Conservation (phyloP, 2,888 invertebrate genomes). For the Zelleria hepariella region DNA sequence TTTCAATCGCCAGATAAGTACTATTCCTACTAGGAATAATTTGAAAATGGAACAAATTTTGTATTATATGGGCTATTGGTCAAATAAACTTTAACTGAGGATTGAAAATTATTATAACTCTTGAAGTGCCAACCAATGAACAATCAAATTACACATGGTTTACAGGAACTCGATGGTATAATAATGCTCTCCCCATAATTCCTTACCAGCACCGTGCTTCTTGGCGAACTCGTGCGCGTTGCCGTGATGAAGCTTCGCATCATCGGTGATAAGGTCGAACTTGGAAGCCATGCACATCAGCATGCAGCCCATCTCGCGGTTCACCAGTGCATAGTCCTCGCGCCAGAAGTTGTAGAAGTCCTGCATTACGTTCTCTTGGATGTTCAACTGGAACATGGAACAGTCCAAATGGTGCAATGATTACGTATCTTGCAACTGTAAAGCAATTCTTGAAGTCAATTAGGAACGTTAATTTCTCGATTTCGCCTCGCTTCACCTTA, state of each 20-base stretch:
- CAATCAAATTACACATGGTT: too few species aligned
- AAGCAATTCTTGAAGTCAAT: too few species aligned
- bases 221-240: conserved; percentile 51
- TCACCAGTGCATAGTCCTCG: conserved; percentile 46
- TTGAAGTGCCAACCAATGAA: too few species aligned
- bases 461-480: too few species aligned
- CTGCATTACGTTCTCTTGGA: conserved; percentile 42
- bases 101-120: too few species aligned
- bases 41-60: too few species aligned
- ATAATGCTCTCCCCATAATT: neutral
- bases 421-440: too few species aligned
- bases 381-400: conserved; percentile 27
- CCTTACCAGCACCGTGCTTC: conserved; percentile 50
- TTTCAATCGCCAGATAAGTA: too few species aligned
- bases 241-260: conserved; percentile 43
- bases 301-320: conserved; percentile 49
- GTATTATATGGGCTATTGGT: too few species aligned
- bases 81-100: too few species aligned
- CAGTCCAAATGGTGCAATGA: neutral
- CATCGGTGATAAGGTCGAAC: conserved; percentile 39
- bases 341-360: conserved; percentile 57
- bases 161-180: too few species aligned
- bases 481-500: neutral
- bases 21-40: too few species aligned
- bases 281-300: conserved; percentile 51